phyloP scores from a whole-genome alignment of 2,113 vertebrate genomes.

The Nothobranchius kuhntae region DNA sequence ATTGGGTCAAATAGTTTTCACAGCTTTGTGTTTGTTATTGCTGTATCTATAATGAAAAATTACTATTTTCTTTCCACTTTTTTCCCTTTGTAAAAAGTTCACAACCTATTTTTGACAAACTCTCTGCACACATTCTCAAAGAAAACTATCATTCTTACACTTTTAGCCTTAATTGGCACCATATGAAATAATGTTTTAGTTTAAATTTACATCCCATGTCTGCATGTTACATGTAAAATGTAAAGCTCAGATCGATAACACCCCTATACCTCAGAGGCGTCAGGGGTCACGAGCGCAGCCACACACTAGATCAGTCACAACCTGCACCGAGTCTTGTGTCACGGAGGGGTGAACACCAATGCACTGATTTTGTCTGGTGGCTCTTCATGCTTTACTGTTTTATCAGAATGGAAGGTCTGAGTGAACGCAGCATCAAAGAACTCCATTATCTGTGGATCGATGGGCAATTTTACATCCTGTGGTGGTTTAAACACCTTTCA shows the following conservation, averaged over 20 bases:
- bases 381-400: slow-evolving; percentile 56
- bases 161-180: background rate
- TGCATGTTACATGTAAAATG: slow-evolving; percentile 26
- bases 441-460: slow-evolving; percentile 45
- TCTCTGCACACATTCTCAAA: too few relatives aligned
- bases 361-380: slow-evolving; percentile 49
- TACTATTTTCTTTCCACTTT: too few relatives aligned
- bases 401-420: slow-evolving; percentile 53
- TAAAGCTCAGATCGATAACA: slow-evolving; percentile 47
- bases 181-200: background rate
- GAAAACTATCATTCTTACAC: too few relatives aligned
- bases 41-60: too few relatives aligned
- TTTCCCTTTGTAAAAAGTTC: too few relatives aligned
- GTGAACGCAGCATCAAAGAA: slow-evolving; percentile 4
- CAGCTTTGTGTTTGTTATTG: too few relatives aligned
- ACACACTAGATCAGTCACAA: slow-evolving; percentile 57
- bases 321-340: slow-evolving; percentile 43
- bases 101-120: too few relatives aligned
- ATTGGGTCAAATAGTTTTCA: too few relatives aligned
- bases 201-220: background rate
- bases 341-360: slow-evolving; percentile 33
- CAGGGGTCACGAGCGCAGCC: slow-evolving; percentile 33
- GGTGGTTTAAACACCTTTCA: slow-evolving; percentile 42
- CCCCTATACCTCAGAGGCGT: slow-evolving; percentile 26
- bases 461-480: slow-evolving; percentile 48